Base-by-base conservation (phyloP, 2,113 vertebrate species). In the Laticauda colubrina region DNA sequence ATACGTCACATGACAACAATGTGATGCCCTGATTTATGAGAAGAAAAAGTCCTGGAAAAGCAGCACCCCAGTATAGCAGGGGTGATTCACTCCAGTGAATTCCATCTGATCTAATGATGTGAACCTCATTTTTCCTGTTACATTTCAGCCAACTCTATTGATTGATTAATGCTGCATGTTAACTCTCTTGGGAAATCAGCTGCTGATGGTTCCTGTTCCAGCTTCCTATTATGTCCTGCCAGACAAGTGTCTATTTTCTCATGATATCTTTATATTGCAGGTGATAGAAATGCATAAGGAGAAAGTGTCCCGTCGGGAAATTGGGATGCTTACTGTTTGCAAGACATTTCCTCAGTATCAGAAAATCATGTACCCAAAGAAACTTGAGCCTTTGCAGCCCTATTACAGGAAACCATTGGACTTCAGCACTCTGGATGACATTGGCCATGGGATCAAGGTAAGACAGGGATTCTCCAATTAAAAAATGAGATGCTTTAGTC, bases 401-500 rank as follows among this genome's bases (percentile, higher is more conserved):
- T 99, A 99, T 94, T 94, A 87, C 55, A 96, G 98, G 91, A 97
- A 87, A 64, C 98, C 99, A 2, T 98, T 99, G 94, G 98, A 97
- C 85, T 99, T 98, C 92, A 96, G 96, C 53, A 53, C 34, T 93
- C 96, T 99, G 95, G 99, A 99, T n/a, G 91, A 96, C 61, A 7
- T 98, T 0, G 99, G 99, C 55, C 99, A 99, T 1, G 97, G 98
- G 39, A 95, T 98, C 88, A 97, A 98, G 98, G 98, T 99, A 94
- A 93, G 75, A 90, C 23, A 10, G 51, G 75, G 34, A 81, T 34
- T 43, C 34, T 81, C 34, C 15, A 39, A 81, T 81, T 81, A 8
- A 81, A 81, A 21, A 81, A 39, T 3, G 34, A 39, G 34, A 81
- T 81, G 69, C 34, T 81, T 81, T 81, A 39, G 69, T 39, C 34